Evolutionary conservation across 2,113 vertebrate genomes (phyloP).

Genomic region (Oceanites oceanicus): DNA sequence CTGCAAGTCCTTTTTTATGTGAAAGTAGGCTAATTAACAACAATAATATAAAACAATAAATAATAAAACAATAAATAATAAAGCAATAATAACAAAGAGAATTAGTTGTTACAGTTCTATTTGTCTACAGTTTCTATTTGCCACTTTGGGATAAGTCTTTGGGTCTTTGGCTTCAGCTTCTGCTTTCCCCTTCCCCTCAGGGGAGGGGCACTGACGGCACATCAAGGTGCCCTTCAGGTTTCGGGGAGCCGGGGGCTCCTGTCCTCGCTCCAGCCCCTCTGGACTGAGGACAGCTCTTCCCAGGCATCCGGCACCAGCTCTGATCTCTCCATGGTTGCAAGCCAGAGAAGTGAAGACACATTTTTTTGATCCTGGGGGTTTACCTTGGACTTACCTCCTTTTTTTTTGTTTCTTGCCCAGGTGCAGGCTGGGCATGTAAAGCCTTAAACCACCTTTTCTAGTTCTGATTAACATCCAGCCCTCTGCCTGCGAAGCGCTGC

Average conservation of each 20-base stretch:
- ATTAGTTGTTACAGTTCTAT: too few species aligned
- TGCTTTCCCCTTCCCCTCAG: background rate
- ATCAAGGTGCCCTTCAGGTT: background rate
- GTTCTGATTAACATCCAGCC: background rate
- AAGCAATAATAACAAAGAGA: background rate
- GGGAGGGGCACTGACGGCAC: background rate
- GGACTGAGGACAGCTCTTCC: background rate
- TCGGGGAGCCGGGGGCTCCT: background rate
- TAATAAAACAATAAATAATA: background rate
- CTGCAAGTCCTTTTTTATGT: background rate
- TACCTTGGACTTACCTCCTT: background rate
- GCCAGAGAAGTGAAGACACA: background rate
- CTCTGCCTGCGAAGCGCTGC: background rate
- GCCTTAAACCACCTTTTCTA: background rate
- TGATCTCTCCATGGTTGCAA: fast-evolving
- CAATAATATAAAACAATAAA: background rate
- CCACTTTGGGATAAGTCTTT: background rate
- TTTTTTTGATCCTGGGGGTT: background rate
- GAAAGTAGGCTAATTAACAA: background rate
- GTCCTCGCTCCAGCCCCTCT: background rate
- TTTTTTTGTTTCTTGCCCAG: background rate
- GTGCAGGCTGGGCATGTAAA: background rate
- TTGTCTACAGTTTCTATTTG: background rate
- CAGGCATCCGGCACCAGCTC: background rate
- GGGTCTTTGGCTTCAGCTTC: background rate